Base-by-base conservation (phyloP, 2,797 vertebrate genomes). In the Acropternis orthonyx region DNA sequence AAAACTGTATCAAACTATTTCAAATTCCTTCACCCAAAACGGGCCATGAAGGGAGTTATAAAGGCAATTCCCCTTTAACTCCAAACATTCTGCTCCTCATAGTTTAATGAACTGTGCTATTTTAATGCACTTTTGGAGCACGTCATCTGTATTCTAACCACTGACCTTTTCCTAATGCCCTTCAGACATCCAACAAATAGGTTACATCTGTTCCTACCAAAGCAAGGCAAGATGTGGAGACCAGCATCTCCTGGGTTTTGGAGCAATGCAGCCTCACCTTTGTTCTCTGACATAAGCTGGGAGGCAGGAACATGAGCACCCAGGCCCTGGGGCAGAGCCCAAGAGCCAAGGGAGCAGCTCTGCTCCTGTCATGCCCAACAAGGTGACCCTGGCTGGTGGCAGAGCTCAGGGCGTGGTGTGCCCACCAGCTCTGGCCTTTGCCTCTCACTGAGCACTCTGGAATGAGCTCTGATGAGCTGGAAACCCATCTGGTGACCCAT, bases 161-260 rank as follows among this genome's bases (percentile, higher is more conserved):
- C 85, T 92, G 95, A 95, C 95, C 96, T 96, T 93, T 87, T 18
- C 94, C 86, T 24, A 27, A 48, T 7, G 71, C 93, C 94, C 91
- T 54, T 74, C 85, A 88, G 96, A 92, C 89, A 79, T 67, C 68
- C 76, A 49, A 9, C 88, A 96, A 89, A 72, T 79, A 61, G 94
- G 89, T 88, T 92, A 80, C 94, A 94, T 95, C 94, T 95, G 95
- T 3, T 83, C 56, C 94, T 81, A 4, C 72, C 52, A 10, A 36
- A 54, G 86, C 89, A 26, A 12, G 80, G 58, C 20, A 10, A 21
- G 86, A 10, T 17, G 10, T 4, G 67, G 83, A 55, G 67, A 74
- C 14, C 77, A 49, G 41, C 39, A 34, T 52, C 89, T 89, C 71
- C 55, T 0, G 75, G 56, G 85, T 9, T 17, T 19, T 51, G n/a